Base-by-base conservation (phyloP, 2,888 invertebrate species). In the Elgonia sp. region DNA sequence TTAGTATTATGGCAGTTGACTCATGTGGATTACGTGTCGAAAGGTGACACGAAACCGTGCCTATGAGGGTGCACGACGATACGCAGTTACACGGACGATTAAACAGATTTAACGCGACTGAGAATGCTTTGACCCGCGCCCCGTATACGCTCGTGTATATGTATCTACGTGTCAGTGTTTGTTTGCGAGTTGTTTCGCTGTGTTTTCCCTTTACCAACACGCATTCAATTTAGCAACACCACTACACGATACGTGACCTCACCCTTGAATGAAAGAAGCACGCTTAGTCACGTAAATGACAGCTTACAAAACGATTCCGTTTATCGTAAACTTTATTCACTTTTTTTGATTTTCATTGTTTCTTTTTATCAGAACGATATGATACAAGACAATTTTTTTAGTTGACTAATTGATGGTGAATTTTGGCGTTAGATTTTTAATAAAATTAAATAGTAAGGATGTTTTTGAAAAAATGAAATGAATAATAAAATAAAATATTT, bases 181-280 rank as follows among this genome's bases (percentile, higher is more conserved):
- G 81, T 63, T 70, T 55, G 42, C n/a, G 39, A 53, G 70, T 55
- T 70, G 69, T 81, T 86, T 62, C 75, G 65, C 40, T 76, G 55
- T 80, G 40, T 75, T 73, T 79, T 73, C 72, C 18, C 50, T 50
- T 60, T 37, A 20, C 60, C 67, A 50, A 57, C 79, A 85, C 73
- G 77, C 67, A 85, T 77, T 83, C 69, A n/a, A 63, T 83, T 84
- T 53, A 84, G 57, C 46, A 21, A 62, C 18, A 75, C 50, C 72
- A 67, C 53, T n/a, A 57, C 57, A 67, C 53, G 63, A 79, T 82
- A 85, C 88, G 69, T 85, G 89, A 88, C 90, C 89, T 90, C 84
- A 89, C 87, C 87, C 89, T 89, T 89, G 86, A 88, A 72, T 69
- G 37, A 55, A 65, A 57, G 50, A 84, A 86, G 84, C 86, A 85